Evolutionary conservation across 2,888 invertebrate genomes (phyloP).

Genomic region (Micoletzkya japonica): DNA sequence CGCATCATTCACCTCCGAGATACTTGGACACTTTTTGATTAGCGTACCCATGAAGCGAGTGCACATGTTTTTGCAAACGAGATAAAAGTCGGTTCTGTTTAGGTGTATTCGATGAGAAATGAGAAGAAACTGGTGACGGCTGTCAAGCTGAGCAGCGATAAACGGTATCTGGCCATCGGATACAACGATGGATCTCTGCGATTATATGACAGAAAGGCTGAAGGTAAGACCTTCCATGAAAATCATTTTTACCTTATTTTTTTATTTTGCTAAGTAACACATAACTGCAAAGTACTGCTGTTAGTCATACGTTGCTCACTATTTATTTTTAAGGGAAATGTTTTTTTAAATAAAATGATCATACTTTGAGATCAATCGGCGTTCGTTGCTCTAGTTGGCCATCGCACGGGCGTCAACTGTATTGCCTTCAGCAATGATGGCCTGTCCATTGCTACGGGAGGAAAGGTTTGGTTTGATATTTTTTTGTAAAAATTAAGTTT

Average conservation of each 20-base stretch:
- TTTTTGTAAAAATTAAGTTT: not conserved
- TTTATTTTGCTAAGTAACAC: not conserved
- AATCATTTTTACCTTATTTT: not conserved
- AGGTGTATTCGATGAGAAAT: constrained; percentile 47
- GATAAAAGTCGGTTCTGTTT: no score
- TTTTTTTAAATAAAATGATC: not conserved
- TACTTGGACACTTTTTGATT: no score
- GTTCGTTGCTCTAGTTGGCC: constrained; percentile 77
- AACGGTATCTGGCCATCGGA: constrained; percentile 83
- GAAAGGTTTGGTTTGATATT: constrained; percentile 71
- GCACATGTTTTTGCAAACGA: no score
- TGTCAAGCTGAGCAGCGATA: constrained; percentile 78
- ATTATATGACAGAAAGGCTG: constrained; percentile 56
- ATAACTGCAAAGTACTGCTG: not conserved
- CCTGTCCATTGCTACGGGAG: constrained; percentile 84
- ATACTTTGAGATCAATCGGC: constrained; percentile 70
- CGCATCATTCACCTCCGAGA: no score
- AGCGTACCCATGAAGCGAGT: no score
- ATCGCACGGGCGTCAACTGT: constrained; percentile 80
- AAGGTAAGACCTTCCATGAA: constrained; percentile 28
- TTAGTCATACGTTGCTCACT: not conserved
- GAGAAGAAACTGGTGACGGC: constrained; percentile 77
- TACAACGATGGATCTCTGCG: constrained; percentile 79
- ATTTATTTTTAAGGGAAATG: not conserved
- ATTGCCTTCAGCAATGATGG: constrained; percentile 82